Conservation (phyloP, 2,113 vertebrate genomes). For the Lates calcarifer region DNA sequence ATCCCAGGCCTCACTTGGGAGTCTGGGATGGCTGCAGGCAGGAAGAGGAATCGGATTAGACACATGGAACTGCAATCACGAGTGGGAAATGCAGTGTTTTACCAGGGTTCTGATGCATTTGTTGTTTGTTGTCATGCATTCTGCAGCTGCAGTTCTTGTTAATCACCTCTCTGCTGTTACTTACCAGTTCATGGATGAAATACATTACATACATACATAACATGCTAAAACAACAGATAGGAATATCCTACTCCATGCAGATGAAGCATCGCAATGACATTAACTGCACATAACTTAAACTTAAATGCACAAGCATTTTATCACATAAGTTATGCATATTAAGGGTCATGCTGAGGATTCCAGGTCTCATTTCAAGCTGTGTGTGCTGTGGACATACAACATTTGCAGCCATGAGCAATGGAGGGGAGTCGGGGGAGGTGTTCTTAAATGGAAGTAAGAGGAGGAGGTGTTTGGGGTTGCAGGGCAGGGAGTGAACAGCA, state of each 20-base stretch:
- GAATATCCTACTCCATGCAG: constrained; percentile 60
- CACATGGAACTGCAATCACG: constrained; percentile 61
- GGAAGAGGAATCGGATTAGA: constrained; percentile 53
- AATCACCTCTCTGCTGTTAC: constrained; percentile 1
- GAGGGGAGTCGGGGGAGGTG: constrained; percentile 21
- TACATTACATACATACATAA: no score
- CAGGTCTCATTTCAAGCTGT: constrained; percentile 44
- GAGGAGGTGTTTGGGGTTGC: constrained; percentile 32
- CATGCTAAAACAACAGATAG: constrained; percentile 28
- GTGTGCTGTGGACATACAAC: constrained; percentile 16
- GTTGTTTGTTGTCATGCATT: constrained; percentile 53
- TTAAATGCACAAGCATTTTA: constrained; percentile 36
- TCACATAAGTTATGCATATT: background rate
- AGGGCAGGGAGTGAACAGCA: constrained; percentile 21
- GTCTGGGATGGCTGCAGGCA: constrained; percentile 88
- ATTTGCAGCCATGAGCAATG: constrained; percentile 58
- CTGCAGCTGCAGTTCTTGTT: constrained; percentile 48
- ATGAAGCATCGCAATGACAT: constrained; percentile 30
- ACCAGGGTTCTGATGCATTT: constrained; percentile 25
- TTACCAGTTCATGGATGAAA: constrained; percentile 20
- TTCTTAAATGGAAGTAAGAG: constrained; percentile 10
- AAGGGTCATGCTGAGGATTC: constrained; percentile 67
- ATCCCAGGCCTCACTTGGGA: constrained; percentile 83
- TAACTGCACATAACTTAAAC: background rate
- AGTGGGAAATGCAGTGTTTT: constrained; percentile 27